Conservation (phyloP, 1,140 invertebrate species). For the Drosophila malerkotliana region DNA sequence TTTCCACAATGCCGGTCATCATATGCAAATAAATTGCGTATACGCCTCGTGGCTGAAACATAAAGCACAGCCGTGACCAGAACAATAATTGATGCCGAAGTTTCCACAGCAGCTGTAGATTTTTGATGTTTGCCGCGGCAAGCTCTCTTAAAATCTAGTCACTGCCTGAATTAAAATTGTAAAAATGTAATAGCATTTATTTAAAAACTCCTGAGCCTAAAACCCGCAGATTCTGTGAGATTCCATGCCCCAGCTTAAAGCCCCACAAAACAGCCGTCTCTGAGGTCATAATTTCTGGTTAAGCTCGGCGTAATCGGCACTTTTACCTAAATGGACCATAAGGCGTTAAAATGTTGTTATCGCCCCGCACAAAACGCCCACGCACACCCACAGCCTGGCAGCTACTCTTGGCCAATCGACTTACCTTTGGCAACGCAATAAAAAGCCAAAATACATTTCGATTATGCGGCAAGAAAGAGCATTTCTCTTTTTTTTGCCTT, state of each 20-base stretch:
- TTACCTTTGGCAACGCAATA: constrained; percentile 61
- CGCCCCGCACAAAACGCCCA: constrained; percentile 31
- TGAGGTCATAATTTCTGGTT: constrained; percentile 78
- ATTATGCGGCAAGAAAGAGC: constrained; percentile 65
- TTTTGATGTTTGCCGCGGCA: neutral
- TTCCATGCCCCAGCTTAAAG: constrained; percentile 8
- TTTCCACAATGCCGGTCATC: constrained; percentile 73
- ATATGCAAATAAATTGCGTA: constrained; percentile 76
- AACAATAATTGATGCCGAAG: constrained; percentile 26
- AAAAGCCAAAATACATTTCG: constrained; percentile 74
- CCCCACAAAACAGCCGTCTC: constrained; percentile 35
- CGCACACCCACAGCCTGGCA: constrained; percentile 7
- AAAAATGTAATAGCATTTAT: neutral
- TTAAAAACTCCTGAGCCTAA: neutral
- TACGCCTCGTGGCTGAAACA: constrained; percentile 55
- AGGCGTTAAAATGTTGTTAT: constrained; percentile 82
- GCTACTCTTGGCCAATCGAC: constrained; percentile 2
- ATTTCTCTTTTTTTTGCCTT: constrained; percentile 27
- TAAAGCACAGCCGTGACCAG: constrained; percentile 39
- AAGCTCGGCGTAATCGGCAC: constrained; percentile 77
- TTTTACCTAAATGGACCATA: constrained; percentile 81
- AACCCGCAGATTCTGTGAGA: neutral
- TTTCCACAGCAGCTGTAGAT: constrained; percentile 8
- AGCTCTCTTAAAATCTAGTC: neutral
- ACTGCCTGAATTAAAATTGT: neutral